Evolutionary conservation across 2,113 vertebrate genomes (phyloP), one percentile per base, ranked within the genome.

Genomic region (Tachycineta bicolor): DNA sequence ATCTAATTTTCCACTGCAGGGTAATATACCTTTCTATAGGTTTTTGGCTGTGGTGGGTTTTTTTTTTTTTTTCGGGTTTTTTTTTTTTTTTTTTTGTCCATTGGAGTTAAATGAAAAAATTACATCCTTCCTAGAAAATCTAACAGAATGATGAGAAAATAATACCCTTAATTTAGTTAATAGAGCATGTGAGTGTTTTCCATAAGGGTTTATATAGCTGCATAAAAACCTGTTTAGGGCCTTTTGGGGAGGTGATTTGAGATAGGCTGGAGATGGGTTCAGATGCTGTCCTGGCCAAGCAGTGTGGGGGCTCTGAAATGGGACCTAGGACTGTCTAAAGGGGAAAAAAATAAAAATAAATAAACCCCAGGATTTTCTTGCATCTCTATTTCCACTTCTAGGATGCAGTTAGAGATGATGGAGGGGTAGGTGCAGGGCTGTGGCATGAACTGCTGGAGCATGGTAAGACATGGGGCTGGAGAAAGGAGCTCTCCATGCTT

Each of bases 51-150:
- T 87, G 73, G 44, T 46, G 17, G 18, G 7, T 46, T 69, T 58
- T 37, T 53, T 71, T 65, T 46, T 50, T 12, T 59, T 60, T 41
- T 10, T 41, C 21, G 26, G 26, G 28, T 28, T 34, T 17, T 29
- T 28, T 34, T 17, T 62, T 62, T 19, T 28, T 26, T 26, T 60
- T 19, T 63, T 69, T 79, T 0, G 7, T 73, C 80, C 60, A 44
- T 3, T 77, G 55, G 55, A 83, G 56, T 81, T 89, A 97, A 92
- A 83, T 89, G 74, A 93, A 91, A 95, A 94, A 96, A 96, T 91
- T 94, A 89, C 47, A 95, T 50, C 87, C 77, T 96, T 95, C 76
- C 83, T 93, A 86, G 68, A 89, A 90, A 87, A 74, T 46, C 39
- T 53, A 79, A 64, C 39, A 67, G 64, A 88, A 67, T 90, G 20